Conservation (phyloP, 2,113 vertebrate species). For the Lucifuga dentata region DNA sequence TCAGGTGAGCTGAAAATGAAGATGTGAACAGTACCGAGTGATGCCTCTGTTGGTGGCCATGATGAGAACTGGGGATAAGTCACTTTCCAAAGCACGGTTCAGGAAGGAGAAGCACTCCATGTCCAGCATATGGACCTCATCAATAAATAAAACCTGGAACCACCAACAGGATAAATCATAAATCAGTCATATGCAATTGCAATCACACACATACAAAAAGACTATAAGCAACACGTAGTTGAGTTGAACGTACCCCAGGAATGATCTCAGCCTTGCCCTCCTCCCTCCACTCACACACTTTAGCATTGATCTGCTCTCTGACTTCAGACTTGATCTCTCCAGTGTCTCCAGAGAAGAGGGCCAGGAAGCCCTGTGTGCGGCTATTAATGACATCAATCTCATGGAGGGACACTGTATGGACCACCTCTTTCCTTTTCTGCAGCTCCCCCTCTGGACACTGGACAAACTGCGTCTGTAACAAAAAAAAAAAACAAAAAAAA, state of each 20-base stretch:
- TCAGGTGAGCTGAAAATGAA: background rate
- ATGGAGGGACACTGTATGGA: slow-evolving; percentile 93
- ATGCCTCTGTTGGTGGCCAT: slow-evolving; percentile 96
- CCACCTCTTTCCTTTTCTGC: slow-evolving; percentile 94
- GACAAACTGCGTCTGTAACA: slow-evolving; percentile 90
- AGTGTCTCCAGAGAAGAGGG: slow-evolving; percentile 94
- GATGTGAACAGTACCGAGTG: slow-evolving; percentile 82
- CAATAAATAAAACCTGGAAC: slow-evolving; percentile 92
- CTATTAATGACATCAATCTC: slow-evolving; percentile 98
- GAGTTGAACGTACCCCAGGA: slow-evolving; percentile 84
- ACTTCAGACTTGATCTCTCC: slow-evolving; percentile 95
- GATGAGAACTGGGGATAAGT: slow-evolving; percentile 92
- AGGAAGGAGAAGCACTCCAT: slow-evolving; percentile 96
- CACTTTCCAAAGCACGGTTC: slow-evolving; percentile 92
- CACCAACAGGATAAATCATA: background rate
- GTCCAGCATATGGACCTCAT: slow-evolving; percentile 95
- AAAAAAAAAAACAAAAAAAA: no score
- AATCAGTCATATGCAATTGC: background rate
- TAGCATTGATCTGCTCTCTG: slow-evolving; percentile 94
- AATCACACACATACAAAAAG: background rate
- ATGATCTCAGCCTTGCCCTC: slow-evolving; percentile 95
- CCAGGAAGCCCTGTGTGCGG: slow-evolving; percentile 94
- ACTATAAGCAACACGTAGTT: background rate
- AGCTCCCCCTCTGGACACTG: slow-evolving; percentile 96
- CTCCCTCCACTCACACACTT: slow-evolving; percentile 95